Evolutionary conservation across 2,113 vertebrate genomes (phyloP).

Genomic region (Cochlearius cochlearius): DNA sequence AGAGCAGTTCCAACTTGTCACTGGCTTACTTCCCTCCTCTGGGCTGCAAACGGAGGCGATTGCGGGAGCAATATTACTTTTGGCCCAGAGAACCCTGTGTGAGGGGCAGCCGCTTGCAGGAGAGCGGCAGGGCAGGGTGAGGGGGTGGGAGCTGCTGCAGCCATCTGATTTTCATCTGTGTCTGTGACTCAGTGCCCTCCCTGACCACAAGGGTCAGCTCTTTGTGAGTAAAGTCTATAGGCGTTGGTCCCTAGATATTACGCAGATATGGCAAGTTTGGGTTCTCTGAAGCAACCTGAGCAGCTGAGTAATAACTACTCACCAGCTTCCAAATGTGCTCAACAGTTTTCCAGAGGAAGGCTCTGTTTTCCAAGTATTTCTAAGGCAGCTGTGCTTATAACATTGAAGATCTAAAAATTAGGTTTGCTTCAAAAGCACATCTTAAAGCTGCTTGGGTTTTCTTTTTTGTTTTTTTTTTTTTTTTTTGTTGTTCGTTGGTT

Average conservation of each 20-base stretch:
- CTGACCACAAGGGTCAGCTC: neutral
- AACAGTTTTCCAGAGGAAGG: neutral
- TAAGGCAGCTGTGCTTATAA: neutral
- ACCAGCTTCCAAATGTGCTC: neutral
- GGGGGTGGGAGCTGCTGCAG: neutral
- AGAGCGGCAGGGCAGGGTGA: neutral
- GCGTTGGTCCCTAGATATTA: neutral
- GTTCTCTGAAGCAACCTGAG: neutral
- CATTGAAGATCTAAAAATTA: neutral
- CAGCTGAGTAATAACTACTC: neutral
- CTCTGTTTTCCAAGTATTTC: neutral
- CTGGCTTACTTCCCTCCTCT: neutral
- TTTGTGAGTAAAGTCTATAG: neutral
- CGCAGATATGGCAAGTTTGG: neutral
- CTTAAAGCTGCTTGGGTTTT: neutral
- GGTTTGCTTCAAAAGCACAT: neutral
- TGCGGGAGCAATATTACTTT: neutral
- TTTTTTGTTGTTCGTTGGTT: too few species aligned
- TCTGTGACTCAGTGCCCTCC: neutral
- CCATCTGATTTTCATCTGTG: neutral
- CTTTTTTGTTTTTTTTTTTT: too few species aligned
- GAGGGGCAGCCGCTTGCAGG: neutral
- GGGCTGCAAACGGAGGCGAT: neutral
- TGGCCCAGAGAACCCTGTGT: neutral
- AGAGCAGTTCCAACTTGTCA: neutral